Base-by-base conservation (phyloP, 2,113 vertebrate genomes). In the Carassius auratus region DNA sequence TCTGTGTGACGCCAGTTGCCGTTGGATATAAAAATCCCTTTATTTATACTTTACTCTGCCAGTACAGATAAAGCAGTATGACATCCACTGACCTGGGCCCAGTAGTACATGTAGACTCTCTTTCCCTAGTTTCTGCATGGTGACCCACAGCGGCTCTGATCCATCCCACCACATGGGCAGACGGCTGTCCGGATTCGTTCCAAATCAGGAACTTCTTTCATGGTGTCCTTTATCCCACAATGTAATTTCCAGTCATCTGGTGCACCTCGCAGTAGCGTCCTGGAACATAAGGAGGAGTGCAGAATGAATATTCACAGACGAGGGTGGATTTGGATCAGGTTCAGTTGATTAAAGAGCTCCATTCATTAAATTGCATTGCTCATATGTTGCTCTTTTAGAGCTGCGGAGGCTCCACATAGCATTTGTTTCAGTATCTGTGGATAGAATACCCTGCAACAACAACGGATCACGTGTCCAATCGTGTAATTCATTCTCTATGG, bases 181-280 rank as follows among this genome's bases (percentile, higher is more conserved):
- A 23, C 91, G 92, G 84, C 98, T 99, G 87, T 97, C 97, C 74
- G 88, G 84, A 88, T 97, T 99, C 81, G 94, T 93, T 14, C 98
- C 98, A 8, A n/a, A 99, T 98, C 87, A 97, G 87, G 45, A 99
- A 99, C 36, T 97, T n/a, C 97, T 13, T 94, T 93, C 8, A 95
- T 92, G 6, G 92, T 92, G 23, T 23, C n/a, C 87, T 85, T 95
- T 90, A 68, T 99, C 97, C 97, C 97, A 99, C 98, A 99, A n/a
- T 99, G 92, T 96, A 97, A 92, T 99, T 99, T 64, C 98, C 98
- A 1, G 38, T 97, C 95, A 99, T 98, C 80, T 99, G 97, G 89
- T 99, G 98, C 61, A 94, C 90, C 26, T 98, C 96, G 55, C 96
- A 96, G 81, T 98, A 93, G 12, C 97, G 96, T 61, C 98, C 98